These are phyloP conservation scores for Sebastes kiyomatsui DNA, from an alignment of 2,797 vertebrate species.

Conservation along the genomic window DNA sequence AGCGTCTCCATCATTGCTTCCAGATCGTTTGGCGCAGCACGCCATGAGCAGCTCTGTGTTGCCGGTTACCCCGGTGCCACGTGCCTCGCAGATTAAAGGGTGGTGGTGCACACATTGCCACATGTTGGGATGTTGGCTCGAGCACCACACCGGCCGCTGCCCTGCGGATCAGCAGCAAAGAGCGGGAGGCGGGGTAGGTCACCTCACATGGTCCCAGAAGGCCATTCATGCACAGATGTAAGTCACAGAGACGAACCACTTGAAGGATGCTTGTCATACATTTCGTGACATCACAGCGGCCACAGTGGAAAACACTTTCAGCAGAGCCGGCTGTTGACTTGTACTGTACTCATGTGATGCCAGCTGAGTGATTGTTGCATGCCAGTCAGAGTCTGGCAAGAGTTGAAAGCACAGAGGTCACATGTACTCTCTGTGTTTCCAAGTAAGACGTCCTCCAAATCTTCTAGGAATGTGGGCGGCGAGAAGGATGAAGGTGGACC, in stretches of 20 bases:
- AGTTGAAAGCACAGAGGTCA: conserved; percentile 48
- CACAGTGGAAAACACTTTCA: conserved; percentile 29
- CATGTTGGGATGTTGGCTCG: conserved; percentile 45
- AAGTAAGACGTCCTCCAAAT: conserved; percentile 13
- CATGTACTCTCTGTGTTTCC: conserved; percentile 34
- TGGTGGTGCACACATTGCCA: conserved; percentile 30
- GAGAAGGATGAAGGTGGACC: background rate
- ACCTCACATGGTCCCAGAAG: conserved; percentile 16
- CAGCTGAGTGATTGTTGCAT: conserved; percentile 25
- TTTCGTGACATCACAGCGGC: conserved; percentile 8
- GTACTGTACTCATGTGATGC: conserved; percentile 15
- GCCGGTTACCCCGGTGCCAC: conserved; percentile 23
- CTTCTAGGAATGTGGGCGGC: conserved; percentile 26
- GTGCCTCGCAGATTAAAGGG: conserved; percentile 50
- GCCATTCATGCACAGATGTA: background rate
- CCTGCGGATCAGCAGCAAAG: conserved; percentile 4
- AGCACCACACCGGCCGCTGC: background rate
- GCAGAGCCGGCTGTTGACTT: conserved; percentile 4
- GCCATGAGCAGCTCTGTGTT: background rate
- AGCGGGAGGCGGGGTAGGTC: background rate
- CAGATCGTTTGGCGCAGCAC: conserved; percentile 8
- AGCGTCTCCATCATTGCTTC: background rate
- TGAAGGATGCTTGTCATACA: background rate
- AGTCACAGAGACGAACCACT: background rate
- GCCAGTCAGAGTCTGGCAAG: conserved; percentile 18